Evolutionary conservation across 2,888 invertebrate species (phyloP), one percentile per base, ranked within the genome.

Genomic region (Ceramica pisi): DNA sequence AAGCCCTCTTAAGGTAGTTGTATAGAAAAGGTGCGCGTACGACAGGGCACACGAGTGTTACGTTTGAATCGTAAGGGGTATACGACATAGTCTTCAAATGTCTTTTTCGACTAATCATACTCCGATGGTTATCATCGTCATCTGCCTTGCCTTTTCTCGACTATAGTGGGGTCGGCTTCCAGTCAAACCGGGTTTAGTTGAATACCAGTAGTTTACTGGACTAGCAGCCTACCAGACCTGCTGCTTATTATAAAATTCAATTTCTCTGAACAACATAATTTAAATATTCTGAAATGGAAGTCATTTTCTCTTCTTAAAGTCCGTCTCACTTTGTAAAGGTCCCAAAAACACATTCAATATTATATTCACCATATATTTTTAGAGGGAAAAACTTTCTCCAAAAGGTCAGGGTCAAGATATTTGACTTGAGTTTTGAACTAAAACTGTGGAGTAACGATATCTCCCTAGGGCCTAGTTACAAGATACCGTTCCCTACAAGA

Each of bases 351-450:
- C 8, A 48, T 60, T 55, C 14, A 70, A 55, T 70, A 41, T 59
- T 0, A 59, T 69, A 12, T 23, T 48, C 38, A 23, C n/a, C 38
- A n/a, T 35, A 74, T 5, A 38, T 51, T 59, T 46, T 21, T 9
- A n/a, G 5, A 16, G 9, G 23, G 21, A 23, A 61, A 69, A 70
- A 78, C n/a, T 61, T 63, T 50, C 12, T 16, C 10, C n/a, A 19
- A 55, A 65, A 73, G 60, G 51, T 76, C 56, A 61, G 2, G 66
- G 66, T 79, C 80, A 73, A 74, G 56, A 53, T 31, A 10, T 74
- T 74, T 61, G 41, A 53, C 56, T 62, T 48, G 21, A 74, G 41
- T 80, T 61, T 57, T 53, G 61, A 62, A 76, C 64, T 72, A n/a
- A n/a, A 60, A 79, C 66, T 62, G 56, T 66, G 51, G 35, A 74